Evolutionary conservation across 2,797 vertebrate species (phyloP), one percentile per base, ranked within the genome.

Genomic region (Ceryle rudis): DNA sequence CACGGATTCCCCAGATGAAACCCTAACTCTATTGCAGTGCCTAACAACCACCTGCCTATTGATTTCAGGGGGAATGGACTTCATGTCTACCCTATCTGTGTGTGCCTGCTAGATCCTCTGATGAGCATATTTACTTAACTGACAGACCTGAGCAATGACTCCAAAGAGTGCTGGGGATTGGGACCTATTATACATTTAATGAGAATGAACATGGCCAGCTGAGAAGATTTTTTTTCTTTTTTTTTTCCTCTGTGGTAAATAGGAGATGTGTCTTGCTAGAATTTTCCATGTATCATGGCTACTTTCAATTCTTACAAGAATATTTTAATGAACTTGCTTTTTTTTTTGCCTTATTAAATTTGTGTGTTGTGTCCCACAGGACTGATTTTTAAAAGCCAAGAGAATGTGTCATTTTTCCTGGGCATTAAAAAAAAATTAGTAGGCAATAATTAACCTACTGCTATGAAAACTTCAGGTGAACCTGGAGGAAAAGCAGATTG

Each of bases 41-140:
- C 55, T 80, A 87, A n/a, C 51, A 80, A 8, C 58, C 51, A 79
- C 51, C 62, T 92, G 81, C 70, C 60, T 77, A 35, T 87, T 80
- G 81, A 87, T 95, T 92, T 89, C 55, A 44, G 37, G 26, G 55
- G 66, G 47, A 89, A 69, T 2, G 4, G 46, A 67, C 71, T 96
- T 93, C 75, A 31, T 31, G 39, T 47, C 84, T 89, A 20, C 74
- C 71, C 65, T 62, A 39, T 39, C 58, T 79, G 4, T 62, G 39
- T 91, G 52, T 87, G 74, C 47, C 72, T 87, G 64, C 67, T 89
- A 21, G 51, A 85, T 80, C 64, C 47, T 80, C 67, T 70, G 64
- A 80, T 37, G 55, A 85, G 71, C 84, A 21, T 95, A 82, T 95
- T 95, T 95, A 70, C 81, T 77, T 80, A 95, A 52, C 60, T 87